Evolutionary conservation across 2,888 invertebrate species (phyloP).

Genomic region (Ichneumoninae sp.): DNA sequence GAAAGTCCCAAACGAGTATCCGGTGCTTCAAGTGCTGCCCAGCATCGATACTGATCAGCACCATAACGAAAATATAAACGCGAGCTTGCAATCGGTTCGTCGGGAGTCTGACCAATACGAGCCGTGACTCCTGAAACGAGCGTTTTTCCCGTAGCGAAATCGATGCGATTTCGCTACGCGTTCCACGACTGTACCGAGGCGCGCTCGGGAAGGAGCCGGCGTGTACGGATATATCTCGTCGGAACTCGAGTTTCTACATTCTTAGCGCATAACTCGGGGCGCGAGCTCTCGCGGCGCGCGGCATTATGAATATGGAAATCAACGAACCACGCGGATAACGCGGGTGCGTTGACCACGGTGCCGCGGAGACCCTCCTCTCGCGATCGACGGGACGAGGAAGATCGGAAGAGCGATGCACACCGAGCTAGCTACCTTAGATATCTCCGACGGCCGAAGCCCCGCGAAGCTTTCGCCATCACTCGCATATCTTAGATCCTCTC

Average conservation of each 20-base stretch:
- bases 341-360: constrained; percentile 74
- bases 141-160: constrained; percentile 2
- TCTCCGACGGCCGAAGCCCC: neutral
- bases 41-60: too few relatives aligned
- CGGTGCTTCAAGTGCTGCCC: too few relatives aligned
- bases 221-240: constrained; percentile 37
- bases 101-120: constrained; percentile 47
- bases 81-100: neutral
- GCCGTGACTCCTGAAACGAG: constrained; percentile 13
- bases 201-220: constrained; percentile 5
- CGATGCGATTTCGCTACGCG: constrained; percentile 32
- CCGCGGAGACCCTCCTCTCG: neutral
- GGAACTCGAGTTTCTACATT: constrained; percentile 73
- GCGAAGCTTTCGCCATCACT: constrained; percentile 8
- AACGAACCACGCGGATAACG: constrained; percentile 70
- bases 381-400: constrained; percentile 16
- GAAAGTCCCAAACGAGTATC: too few relatives aligned
- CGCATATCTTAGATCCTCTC: constrained; percentile 23
- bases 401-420: constrained; percentile 4
- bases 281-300: constrained; percentile 49
- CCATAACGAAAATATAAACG: neutral
- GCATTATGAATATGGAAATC: constrained; percentile 77
- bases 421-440: neutral
- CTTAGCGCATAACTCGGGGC: constrained; percentile 70
- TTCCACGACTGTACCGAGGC: neutral